Evolutionary conservation across 2,888 invertebrate genomes (phyloP), one percentile per base, ranked within the genome.

Genomic region (Camponotus fellah): DNA sequence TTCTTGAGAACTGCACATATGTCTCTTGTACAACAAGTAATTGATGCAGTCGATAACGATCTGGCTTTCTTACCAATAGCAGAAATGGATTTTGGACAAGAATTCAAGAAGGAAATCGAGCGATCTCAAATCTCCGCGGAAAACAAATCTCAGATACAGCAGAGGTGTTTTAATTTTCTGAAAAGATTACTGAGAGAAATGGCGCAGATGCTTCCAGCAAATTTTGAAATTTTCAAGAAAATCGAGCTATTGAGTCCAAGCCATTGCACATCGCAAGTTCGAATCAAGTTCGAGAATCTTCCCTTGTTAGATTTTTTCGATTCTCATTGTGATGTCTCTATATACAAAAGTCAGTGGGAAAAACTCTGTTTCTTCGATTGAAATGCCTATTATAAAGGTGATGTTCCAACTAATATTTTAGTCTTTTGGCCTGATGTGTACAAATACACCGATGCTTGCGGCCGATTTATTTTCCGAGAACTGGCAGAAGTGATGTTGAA

Each of bases 401-500:
- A 62, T 62, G 17, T 62, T 34, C 62, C 62, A 62, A 62, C 62
- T 14, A 62, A 62, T 62, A 37, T 62, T 62, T 17, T 62, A 34
- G 34, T 62, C 2, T 62, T 62, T 62, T 62, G 62, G 62, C 62
- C 62, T 62, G 62, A 62, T 32, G 34, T 62, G 2, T 62, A 62
- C 3, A 62, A 62, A 34, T 62, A 62, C 17, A 62, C 34, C 17
- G 34, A 34, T 62, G 62, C 32, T 62, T 37, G 6, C 8, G 17
- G 62, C 62, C 17, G 62, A 17, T 62, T 62, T 62, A 34, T 62
- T 62, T 62, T 62, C 17, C 62, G 62, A 62, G 62, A 62, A 62
- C 8, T 62, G 17, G 34, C 62, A 62, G 62, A 62, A 62, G 34
- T 37, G 34, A 34, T 62, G 1, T 34, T 62, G 3, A 62, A 62